phyloP scores from a whole-genome alignment of 1,140 invertebrate species.

The Zaprionus ornatus region DNA sequence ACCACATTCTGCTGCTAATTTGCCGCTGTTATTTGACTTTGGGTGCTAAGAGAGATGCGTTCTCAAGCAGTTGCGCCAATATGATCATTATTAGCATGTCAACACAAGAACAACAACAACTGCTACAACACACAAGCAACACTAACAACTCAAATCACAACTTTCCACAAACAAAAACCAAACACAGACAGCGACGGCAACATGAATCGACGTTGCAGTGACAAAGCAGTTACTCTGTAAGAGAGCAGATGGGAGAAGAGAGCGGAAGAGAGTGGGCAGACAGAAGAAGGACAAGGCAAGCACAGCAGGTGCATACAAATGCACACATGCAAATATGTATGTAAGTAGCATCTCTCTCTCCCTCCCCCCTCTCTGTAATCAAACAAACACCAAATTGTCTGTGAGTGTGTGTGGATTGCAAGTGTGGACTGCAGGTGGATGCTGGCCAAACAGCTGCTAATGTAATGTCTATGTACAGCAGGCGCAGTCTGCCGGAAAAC shows the following conservation, averaged over 20 bases:
- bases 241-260: not conserved
- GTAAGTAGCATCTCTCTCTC: slow-evolving; percentile 20
- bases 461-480: slow-evolving; percentile 12
- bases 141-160: slow-evolving; percentile 71
- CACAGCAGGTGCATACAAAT: slow-evolving; percentile 56
- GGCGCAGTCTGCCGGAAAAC: slow-evolving; percentile 52
- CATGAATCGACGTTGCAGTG: slow-evolving; percentile 46
- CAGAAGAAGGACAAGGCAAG: not conserved
- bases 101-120: slow-evolving; percentile 56
- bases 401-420: slow-evolving; percentile 2
- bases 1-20: slow-evolving; percentile 63
- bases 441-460: slow-evolving; percentile 31
- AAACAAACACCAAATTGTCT: slow-evolving; percentile 50
- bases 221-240: slow-evolving; percentile 11
- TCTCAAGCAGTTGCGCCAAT: slow-evolving; percentile 69
- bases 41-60: slow-evolving; percentile 67
- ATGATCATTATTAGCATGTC: slow-evolving; percentile 78
- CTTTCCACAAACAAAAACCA: slow-evolving; percentile 62
- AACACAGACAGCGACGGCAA: slow-evolving; percentile 51
- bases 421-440: slow-evolving; percentile 44
- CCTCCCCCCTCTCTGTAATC: slow-evolving; percentile 47
- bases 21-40: slow-evolving; percentile 61
- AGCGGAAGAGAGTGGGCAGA: not conserved
- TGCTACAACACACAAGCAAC: slow-evolving; percentile 7
- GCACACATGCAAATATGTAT: slow-evolving; percentile 56